Evolutionary conservation across 2,113 vertebrate genomes (phyloP).

Genomic region (Hirundichthys speculiger): DNA sequence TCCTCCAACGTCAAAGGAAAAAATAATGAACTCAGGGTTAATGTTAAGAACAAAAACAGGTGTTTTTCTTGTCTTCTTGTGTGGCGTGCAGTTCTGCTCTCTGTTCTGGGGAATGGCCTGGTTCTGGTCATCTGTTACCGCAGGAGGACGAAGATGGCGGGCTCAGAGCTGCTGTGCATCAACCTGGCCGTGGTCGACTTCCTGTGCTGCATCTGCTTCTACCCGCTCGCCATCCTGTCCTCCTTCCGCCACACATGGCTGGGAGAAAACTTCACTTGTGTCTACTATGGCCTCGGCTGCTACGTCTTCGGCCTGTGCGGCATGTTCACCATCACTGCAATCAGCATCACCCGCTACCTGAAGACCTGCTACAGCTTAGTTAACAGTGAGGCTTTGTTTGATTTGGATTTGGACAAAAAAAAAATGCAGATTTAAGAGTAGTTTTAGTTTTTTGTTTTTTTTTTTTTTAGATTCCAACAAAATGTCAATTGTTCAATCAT

Average conservation of each 20-base stretch:
- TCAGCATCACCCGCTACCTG: conserved; percentile 72
- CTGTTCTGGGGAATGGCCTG: conserved; percentile 71
- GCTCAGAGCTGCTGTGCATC: conserved; percentile 73
- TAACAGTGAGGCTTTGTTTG: conserved; percentile 42
- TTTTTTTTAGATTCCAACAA: too few relatives aligned
- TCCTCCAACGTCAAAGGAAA: too few relatives aligned
- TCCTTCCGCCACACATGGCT: conserved; percentile 75
- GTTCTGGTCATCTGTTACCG: conserved; percentile 74
- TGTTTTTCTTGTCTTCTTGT: not conserved
- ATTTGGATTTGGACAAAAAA: too few relatives aligned
- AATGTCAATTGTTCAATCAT: too few relatives aligned
- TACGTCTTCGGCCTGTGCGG: conserved; percentile 73
- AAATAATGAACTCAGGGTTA: too few relatives aligned
- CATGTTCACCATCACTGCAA: conserved; percentile 77
- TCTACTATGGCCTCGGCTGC: conserved; percentile 77
- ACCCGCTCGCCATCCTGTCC: conserved; percentile 75
- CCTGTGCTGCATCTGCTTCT: conserved; percentile 73
- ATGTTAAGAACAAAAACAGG: too few relatives aligned
- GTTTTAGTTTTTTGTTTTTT: too few relatives aligned
- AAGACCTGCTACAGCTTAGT: conserved; percentile 68
- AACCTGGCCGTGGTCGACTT: conserved; percentile 78
- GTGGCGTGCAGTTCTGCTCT: conserved; percentile 63
- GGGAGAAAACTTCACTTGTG: conserved; percentile 55
- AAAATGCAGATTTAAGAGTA: too few relatives aligned
- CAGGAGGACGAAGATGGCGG: conserved; percentile 67